Conservation (phyloP, 2,797 vertebrate genomes). For the Catostomus latipinnis region DNA sequence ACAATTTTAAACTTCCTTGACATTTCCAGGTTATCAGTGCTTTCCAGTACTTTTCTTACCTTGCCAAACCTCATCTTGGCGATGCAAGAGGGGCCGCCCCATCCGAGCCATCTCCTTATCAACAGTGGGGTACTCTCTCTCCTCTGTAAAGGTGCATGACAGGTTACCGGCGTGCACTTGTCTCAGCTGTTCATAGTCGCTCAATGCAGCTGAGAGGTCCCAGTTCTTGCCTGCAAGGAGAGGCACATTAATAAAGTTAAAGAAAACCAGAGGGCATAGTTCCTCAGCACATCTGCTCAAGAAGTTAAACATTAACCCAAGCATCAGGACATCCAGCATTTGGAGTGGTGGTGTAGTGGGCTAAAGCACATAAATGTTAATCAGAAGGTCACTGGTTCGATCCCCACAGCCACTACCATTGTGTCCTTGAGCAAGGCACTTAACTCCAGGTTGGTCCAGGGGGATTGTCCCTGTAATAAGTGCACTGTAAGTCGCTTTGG, state of each 20-base stretch:
- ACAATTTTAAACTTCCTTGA: too few relatives aligned
- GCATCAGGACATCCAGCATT: slow-evolving; percentile 47
- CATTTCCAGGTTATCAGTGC: neutral
- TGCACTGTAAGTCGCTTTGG: too few relatives aligned
- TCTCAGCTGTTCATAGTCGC: slow-evolving; percentile 93
- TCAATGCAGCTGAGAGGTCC: slow-evolving; percentile 92
- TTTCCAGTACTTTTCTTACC: slow-evolving; percentile 73
- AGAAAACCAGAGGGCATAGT: slow-evolving; percentile 12
- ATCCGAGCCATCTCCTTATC: slow-evolving; percentile 82
- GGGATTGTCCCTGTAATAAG: too few relatives aligned
- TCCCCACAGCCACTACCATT: too few relatives aligned
- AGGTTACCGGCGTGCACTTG: slow-evolving; percentile 90
- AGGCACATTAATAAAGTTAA: slow-evolving; percentile 1
- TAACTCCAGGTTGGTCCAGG: too few relatives aligned
- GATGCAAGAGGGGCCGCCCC: slow-evolving; percentile 83
- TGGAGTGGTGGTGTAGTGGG: too few relatives aligned
- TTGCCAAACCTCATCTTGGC: slow-evolving; percentile 92
- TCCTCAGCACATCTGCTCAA: neutral
- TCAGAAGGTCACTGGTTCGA: too few relatives aligned
- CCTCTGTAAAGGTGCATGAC: slow-evolving; percentile 72
- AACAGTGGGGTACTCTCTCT: slow-evolving; percentile 64
- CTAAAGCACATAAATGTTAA: too few relatives aligned
- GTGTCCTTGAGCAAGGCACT: too few relatives aligned
- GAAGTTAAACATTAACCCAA: slow-evolving; percentile 65
- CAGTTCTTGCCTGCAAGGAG: slow-evolving; percentile 91